Conservation (phyloP, 1,140 invertebrate genomes). For the Psilanteris sp. region DNA sequence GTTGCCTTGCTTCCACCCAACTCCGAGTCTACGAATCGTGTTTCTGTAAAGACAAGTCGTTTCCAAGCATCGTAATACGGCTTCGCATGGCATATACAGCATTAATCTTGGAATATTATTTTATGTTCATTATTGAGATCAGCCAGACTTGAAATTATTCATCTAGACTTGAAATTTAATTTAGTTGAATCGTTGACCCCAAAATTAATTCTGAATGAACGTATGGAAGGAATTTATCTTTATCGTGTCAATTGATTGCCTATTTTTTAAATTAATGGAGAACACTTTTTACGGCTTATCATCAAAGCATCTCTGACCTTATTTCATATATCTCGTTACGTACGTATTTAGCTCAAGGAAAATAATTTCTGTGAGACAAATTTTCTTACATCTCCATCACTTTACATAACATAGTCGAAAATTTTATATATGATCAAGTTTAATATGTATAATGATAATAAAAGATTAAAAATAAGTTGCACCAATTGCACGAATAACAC, state of each 20-base stretch:
- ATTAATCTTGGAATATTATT: conserved; percentile 45
- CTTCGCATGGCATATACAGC: conserved; percentile 29
- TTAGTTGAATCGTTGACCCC: conserved; percentile 4
- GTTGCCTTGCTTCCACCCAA: conserved; percentile 5
- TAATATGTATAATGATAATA: no score
- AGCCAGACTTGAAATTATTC: conserved; percentile 12
- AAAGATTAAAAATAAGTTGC: no score
- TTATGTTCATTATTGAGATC: conserved; percentile 18
- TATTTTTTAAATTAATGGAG: conserved; percentile 6
- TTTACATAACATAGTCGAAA: conserved; percentile 4
- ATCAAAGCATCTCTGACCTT: conserved; percentile 63
- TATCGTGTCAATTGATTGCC: neutral
- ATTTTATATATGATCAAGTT: no score
- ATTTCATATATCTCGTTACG: conserved; percentile 29
- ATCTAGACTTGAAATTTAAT: neutral
- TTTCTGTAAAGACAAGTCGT: conserved; percentile 47
- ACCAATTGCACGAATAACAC: conserved; percentile 12
- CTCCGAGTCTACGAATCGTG: conserved; percentile 21
- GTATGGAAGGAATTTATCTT: neutral
- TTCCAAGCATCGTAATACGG: conserved; percentile 43
- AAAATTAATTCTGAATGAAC: conserved; percentile 26
- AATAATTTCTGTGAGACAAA: conserved; percentile 2
- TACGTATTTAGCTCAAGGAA: conserved; percentile 29
- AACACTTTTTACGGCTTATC: conserved; percentile 15
- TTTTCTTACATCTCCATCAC: conserved; percentile 43